Evolutionary conservation across 2,888 invertebrate species (phyloP).

Genomic region (Drosophila conformis): DNA sequence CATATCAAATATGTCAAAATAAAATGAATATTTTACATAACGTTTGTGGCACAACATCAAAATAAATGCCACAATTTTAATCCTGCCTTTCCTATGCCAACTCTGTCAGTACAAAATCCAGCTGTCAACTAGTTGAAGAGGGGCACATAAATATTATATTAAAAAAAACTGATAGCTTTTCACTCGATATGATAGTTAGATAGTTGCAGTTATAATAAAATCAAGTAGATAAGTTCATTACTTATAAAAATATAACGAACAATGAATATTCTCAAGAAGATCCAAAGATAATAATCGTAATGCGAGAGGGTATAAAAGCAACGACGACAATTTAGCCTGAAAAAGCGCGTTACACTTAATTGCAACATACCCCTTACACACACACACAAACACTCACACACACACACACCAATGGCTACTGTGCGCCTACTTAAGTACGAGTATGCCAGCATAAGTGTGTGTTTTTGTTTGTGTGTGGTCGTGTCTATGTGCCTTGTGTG

Average conservation of each 20-base stretch:
- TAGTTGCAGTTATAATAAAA: background rate
- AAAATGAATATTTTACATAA: background rate
- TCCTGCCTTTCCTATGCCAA: background rate
- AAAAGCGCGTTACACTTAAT: conserved; percentile 55
- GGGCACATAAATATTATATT: background rate
- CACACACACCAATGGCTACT: conserved; percentile 37
- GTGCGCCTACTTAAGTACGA: conserved; percentile 74
- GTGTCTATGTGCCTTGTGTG: conserved; percentile 35
- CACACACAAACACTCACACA: conserved; percentile 12
- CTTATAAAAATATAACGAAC: background rate
- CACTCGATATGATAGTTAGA: background rate
- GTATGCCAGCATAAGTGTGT: conserved; percentile 23
- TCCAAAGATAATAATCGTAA: conserved; percentile 10
- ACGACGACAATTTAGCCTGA: conserved; percentile 36
- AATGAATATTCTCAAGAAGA: background rate
- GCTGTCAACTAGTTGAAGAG: background rate
- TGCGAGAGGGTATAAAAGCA: conserved; percentile 29
- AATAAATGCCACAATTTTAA: background rate
- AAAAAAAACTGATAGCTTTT: background rate
- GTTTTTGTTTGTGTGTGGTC: conserved; percentile 13
- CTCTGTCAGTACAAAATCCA: background rate
- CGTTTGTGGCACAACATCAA: background rate
- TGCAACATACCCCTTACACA: conserved; percentile 38
- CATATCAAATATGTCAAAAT: background rate
- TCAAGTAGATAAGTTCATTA: background rate